Evolutionary conservation across 2,888 invertebrate species (phyloP).

Genomic region (Erannis defoliaria): DNA sequence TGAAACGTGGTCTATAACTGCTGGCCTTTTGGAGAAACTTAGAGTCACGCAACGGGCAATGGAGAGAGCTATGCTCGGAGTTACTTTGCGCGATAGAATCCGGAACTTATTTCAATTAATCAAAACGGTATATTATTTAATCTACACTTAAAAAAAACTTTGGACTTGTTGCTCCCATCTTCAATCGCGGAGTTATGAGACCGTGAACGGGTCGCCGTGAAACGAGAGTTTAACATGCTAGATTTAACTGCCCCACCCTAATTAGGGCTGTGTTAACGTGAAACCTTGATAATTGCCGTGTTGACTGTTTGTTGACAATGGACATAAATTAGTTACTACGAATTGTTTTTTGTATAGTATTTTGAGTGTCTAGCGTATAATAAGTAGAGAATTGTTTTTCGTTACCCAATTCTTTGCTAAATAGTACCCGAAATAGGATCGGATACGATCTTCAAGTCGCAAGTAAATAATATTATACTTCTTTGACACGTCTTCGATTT

Average conservation of each 20-base stretch:
- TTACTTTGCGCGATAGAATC: no score
- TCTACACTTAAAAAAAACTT: slow-evolving; percentile 24
- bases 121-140: neutral
- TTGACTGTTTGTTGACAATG: slow-evolving; percentile 31
- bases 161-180: slow-evolving; percentile 65
- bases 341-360: neutral
- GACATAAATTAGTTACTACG: slow-evolving; percentile 10
- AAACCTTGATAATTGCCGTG: slow-evolving; percentile 46
- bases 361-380: no score
- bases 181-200: slow-evolving; percentile 53
- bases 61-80: no score
- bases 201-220: slow-evolving; percentile 56
- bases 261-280: slow-evolving; percentile 55
- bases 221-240: slow-evolving; percentile 70
- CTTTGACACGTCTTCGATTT: no score
- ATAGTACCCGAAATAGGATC: no score
- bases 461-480: no score
- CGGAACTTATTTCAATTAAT: no score
- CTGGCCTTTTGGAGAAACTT: no score
- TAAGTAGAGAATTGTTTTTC: neutral
- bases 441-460: no score
- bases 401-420: no score
- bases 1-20: no score
- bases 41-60: no score
- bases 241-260: slow-evolving; percentile 70